Evolutionary conservation across 2,113 vertebrate genomes (phyloP).

Genomic region (Rostratula benghalensis): DNA sequence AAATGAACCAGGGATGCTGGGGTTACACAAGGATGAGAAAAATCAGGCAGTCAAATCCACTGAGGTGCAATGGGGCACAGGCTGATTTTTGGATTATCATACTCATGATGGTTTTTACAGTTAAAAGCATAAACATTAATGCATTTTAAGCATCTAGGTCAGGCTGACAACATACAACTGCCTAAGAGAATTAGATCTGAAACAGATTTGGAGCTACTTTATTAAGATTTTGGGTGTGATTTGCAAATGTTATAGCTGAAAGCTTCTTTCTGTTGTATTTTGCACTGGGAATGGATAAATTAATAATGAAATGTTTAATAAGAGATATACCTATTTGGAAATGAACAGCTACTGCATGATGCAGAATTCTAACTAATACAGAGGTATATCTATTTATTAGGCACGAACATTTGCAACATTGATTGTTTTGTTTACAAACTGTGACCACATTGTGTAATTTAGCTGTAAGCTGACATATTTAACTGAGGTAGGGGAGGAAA

Average conservation of each 20-base stretch:
- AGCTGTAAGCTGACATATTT: conserved; percentile 27
- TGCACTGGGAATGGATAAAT: background rate
- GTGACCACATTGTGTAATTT: conserved; percentile 1
- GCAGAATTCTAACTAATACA: background rate
- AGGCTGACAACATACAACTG: background rate
- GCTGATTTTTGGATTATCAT: conserved; percentile 57
- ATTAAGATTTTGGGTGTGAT: background rate
- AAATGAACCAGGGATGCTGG: conserved; percentile 61
- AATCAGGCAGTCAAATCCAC: conserved; percentile 48
- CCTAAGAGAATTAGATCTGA: conserved; percentile 12
- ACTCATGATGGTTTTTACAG: background rate
- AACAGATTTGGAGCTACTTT: conserved; percentile 8
- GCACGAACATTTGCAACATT: background rate
- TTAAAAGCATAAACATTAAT: conserved; percentile 50
- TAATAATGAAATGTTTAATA: background rate
- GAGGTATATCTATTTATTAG: background rate
- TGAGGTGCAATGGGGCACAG: conserved; percentile 18
- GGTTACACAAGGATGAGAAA: conserved; percentile 57
- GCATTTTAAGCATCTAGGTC: conserved; percentile 41
- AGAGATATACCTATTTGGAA: background rate
- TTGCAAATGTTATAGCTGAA: background rate
- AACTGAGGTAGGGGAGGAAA: conserved; percentile 21
- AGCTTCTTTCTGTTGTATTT: background rate
- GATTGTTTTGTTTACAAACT: conserved; percentile 36
- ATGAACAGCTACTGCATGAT: background rate